These are phyloP conservation scores for Tetramorium parvispinum DNA, from an alignment of 1,140 invertebrate species.

Conservation along the genomic window DNA sequence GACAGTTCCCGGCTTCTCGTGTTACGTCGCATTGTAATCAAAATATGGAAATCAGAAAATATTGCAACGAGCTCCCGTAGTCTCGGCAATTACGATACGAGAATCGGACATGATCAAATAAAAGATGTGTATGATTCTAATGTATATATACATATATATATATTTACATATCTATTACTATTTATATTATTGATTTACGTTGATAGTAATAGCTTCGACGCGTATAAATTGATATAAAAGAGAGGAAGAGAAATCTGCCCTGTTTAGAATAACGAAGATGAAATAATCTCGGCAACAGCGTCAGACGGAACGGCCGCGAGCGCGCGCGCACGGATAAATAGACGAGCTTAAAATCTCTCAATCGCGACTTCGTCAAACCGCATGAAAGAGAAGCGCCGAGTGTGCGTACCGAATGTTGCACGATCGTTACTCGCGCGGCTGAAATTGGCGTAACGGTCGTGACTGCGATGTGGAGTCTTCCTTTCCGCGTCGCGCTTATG, in stretches of 20 bases:
- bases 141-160: too few species aligned
- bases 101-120: too few species aligned
- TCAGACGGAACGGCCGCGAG: conserved; percentile 6
- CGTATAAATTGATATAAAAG: not conserved
- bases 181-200: not conserved
- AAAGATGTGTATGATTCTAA: too few species aligned
- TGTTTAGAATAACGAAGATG: not conserved
- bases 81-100: not conserved
- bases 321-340: not conserved
- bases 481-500: conserved; percentile 25
- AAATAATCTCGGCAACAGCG: conserved; percentile 26
- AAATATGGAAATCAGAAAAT: not conserved
- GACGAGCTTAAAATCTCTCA: conserved; percentile 1
- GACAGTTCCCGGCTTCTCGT: conserved; percentile 11
- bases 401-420: not conserved
- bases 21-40: conserved; percentile 15
- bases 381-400: not conserved
- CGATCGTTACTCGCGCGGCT: conserved; percentile 29
- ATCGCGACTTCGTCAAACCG: not conserved
- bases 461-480: not conserved
- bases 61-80: not conserved
- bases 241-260: conserved; percentile 5
- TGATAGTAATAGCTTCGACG: not conserved
- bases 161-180: not conserved
- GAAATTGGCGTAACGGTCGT: conserved; percentile 30